Conservation (phyloP, 2,797 vertebrate genomes). For the Amniataba percoides region DNA sequence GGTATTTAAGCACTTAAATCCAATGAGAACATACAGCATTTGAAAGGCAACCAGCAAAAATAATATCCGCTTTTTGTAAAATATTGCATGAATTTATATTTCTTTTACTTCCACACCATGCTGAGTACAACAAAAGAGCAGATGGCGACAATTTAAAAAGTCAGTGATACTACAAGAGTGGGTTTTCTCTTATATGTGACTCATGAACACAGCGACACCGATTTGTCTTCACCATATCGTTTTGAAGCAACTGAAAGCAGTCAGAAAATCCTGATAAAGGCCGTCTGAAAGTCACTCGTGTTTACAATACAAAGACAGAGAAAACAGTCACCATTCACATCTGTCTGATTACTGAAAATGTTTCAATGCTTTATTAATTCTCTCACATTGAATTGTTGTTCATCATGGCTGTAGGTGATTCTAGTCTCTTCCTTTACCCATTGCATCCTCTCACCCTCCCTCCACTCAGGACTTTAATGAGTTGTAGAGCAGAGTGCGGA, state of each 20-base stretch:
- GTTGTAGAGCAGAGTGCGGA: constrained; percentile 26
- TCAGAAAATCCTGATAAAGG: not conserved
- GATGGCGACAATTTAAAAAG: not conserved
- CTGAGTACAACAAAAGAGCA: not conserved
- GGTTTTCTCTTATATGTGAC: not conserved
- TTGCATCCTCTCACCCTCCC: constrained; percentile 28
- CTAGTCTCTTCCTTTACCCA: constrained; percentile 26
- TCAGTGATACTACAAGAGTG: not conserved
- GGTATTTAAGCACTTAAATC: not conserved
- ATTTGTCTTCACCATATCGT: not conserved
- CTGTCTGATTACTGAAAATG: constrained; percentile 70
- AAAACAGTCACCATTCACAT: constrained; percentile 66
- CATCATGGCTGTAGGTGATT: constrained; percentile 44
- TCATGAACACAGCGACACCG: not conserved
- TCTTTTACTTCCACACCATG: not conserved
- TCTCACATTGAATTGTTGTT: constrained; percentile 52
- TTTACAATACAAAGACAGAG: constrained; percentile 53
- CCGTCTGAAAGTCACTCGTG: not conserved
- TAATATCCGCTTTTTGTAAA: not conserved
- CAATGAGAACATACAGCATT: not conserved
- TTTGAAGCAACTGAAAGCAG: not conserved
- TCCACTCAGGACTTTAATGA: constrained; percentile 11
- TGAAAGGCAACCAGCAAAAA: not conserved
- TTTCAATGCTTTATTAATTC: constrained; percentile 72
- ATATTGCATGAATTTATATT: not conserved